Base-by-base conservation (phyloP, 2,797 vertebrate genomes). In the Acropternis orthonyx region DNA sequence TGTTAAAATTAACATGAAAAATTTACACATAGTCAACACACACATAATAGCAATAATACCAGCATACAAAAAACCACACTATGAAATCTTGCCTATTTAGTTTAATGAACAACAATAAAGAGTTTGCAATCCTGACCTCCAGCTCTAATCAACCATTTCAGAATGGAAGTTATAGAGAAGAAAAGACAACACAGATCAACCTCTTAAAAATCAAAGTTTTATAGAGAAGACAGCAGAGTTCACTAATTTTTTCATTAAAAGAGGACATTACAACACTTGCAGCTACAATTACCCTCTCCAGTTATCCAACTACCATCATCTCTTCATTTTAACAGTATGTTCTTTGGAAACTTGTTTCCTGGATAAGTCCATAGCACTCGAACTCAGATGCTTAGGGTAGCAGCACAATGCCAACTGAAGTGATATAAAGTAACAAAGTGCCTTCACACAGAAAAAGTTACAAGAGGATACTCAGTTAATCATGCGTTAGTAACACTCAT, bases 381-480 rank as follows among this genome's bases (percentile, higher is more conserved):
- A 48, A n/a, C 49, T 44, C 21, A 46, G 30, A 37, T 0, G 3
- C 2, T 14, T 30, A 13, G 26, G 74, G 16, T 2, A 43, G 44
- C 32, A 58, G 21, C 3, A 1, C 6, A 19, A 23, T 0, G 3
- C 3, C 54, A 56, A 7, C 2, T 49, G 56, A 46, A 0, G 1
- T 9, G 32, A 61, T 0, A 0, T 26, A 28, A 77, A 22, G 13
- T 66, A 67, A 58, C 12, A 81, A 54, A 36, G 24, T n/a, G 17
- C 23, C 30, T 27, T n/a, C 18, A 24, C 23, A 4, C 7, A 43
- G 7, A 32, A 41, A 43, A 21, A 39, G 22, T 30, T 39, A 27
- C 30, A 48, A 28, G 39, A 76, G n/a, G 14, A 30, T 8, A 52
- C 11, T 30, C 22, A 43, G 10, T 62, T 19, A 62, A 26, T 52